Evolutionary conservation across 2,113 vertebrate species (phyloP).

Genomic region (Turnix velox): DNA sequence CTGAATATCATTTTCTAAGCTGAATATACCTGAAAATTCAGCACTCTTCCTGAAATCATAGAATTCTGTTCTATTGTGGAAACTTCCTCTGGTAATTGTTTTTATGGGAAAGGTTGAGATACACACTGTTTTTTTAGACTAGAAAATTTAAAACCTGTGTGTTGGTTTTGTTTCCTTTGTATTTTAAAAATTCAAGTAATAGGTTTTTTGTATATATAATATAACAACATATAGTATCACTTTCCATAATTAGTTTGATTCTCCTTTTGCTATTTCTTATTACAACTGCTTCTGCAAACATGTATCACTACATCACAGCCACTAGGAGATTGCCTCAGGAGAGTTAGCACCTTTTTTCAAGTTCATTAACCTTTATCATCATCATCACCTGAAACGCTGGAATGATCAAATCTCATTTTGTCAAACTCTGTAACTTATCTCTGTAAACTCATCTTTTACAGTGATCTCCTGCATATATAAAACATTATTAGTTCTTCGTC

Average conservation of each 20-base stretch:
- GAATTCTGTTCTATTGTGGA: not conserved
- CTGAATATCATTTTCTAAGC: not conserved
- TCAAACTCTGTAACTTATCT: not conserved
- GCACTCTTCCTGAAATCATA: not conserved
- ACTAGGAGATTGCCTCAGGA: not conserved
- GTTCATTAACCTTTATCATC: conserved; percentile 14
- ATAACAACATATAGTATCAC: not conserved
- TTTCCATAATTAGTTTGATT: not conserved
- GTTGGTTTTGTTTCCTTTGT: accelerated
- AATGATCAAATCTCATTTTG: conserved; percentile 29
- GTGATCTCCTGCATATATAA: not conserved
- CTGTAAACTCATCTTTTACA: not conserved
- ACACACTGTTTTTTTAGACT: not conserved
- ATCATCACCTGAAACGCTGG: not conserved
- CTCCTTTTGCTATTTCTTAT: not conserved
- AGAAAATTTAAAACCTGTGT: not conserved
- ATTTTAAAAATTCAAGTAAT: not conserved
- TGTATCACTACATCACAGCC: not conserved
- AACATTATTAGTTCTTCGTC: not conserved
- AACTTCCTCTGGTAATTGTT: not conserved
- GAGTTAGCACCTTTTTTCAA: conserved; percentile 7
- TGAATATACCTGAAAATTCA: not conserved
- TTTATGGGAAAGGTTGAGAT: not conserved
- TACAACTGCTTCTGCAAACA: not conserved
- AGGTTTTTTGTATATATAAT: not conserved